phyloP scores from a whole-genome alignment of 2,888 invertebrate genomes.

The Sarcophaga subvicina region DNA sequence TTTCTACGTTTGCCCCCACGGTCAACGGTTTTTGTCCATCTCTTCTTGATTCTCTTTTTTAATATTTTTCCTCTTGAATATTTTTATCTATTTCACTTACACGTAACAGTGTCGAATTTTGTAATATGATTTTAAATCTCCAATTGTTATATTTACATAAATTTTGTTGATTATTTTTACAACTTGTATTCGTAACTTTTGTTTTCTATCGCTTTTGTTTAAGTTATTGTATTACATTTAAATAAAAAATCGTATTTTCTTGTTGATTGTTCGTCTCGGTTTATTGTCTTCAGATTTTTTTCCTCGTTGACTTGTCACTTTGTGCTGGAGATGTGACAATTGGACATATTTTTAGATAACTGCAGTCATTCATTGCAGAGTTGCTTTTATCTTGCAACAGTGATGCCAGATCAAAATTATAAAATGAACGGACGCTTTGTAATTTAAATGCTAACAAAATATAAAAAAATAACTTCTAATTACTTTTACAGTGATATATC shows the following conservation, averaged over 20 bases:
- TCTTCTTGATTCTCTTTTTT: conserved; percentile 5
- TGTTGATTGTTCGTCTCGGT: conserved; percentile 67
- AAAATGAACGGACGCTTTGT: too few relatives aligned
- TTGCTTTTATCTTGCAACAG: not conserved
- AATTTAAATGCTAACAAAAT: too few relatives aligned
- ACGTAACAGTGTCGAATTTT: conserved; percentile 49
- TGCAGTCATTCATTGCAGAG: not conserved
- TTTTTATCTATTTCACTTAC: conserved; percentile 56
- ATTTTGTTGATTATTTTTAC: not conserved
- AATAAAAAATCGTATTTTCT: conserved; percentile 55
- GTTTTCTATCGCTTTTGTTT: conserved; percentile 25
- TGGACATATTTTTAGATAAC: not conserved
- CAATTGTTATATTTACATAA: conserved; percentile 5
- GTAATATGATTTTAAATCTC: not conserved
- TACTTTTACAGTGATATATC: too few relatives aligned
- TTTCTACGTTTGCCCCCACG: conserved; percentile 8
- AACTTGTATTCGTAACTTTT: conserved; percentile 6
- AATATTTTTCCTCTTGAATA: conserved; percentile 7
- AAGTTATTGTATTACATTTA: conserved; percentile 49
- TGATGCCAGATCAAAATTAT: not conserved
- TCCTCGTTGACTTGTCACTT: conserved; percentile 50
- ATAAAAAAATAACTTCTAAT: too few relatives aligned
- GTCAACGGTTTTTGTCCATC: not conserved
- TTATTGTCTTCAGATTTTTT: conserved; percentile 55
- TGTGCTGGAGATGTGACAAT: not conserved